Evolutionary conservation across 2,888 invertebrate species (phyloP), one percentile per base, ranked within the genome.

Genomic region (Arenicola marina): DNA sequence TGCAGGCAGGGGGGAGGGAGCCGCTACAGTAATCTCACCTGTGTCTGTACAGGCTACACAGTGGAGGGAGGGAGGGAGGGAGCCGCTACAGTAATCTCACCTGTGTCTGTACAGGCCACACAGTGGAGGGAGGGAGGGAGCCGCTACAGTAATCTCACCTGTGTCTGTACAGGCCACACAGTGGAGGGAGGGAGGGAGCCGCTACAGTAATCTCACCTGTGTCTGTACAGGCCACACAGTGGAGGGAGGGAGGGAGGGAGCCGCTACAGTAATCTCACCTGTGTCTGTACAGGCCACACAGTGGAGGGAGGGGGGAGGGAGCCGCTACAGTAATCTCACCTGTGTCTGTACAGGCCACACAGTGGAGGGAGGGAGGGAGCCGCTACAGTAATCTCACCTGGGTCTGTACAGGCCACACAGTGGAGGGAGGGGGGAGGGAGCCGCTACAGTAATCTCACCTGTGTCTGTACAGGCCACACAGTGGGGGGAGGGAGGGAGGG

Each of bases 201-300:
- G n/a, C n/a, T n/a, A n/a, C n/a, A n/a, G n/a, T n/a, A n/a, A n/a
- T n/a, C n/a, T n/a, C n/a, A 82, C 81, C 82, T 54, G 76, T 72
- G 78, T 96, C 95, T 2, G 92, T 92, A 80, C 95, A 95, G 18
- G 93, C 95, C 3, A 96, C 94, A 83, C 96, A 97, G 80, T 97
- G 97, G 54, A 97, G 86, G 44, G 95, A 95, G 0, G n/a, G n/a
- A n/a, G n/a, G n/a, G n/a, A n/a, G n/a, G n/a, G n/a, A n/a, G n/a
- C n/a, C n/a, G n/a, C n/a, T n/a, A n/a, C n/a, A n/a, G n/a, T n/a
- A n/a, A n/a, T n/a, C n/a, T n/a, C n/a, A 82, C 81, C 82, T 54
- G 76, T 72, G 78, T 96, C 95, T 2, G 92, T 92, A 80, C 95
- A 95, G 18, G 93, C 95, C 3, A 96, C 94, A 83, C 96, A 97